Evolutionary conservation across 1,140 invertebrate species (phyloP).

Genomic region (Heterodera carotae): DNA sequence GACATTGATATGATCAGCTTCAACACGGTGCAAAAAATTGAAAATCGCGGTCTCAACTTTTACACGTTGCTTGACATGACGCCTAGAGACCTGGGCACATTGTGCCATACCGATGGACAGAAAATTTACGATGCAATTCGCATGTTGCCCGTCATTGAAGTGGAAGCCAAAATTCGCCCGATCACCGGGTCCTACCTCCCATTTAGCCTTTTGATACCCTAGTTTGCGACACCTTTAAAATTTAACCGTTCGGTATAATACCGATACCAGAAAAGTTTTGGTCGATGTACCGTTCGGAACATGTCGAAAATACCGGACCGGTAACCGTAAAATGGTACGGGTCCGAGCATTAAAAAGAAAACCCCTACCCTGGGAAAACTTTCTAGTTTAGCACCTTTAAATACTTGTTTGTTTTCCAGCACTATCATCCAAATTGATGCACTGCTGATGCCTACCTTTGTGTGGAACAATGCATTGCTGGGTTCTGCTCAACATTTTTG

Average conservation of each 20-base stretch:
- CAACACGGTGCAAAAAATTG: slow-evolving; percentile 45
- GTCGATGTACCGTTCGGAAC: too few relatives aligned
- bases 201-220: too few relatives aligned
- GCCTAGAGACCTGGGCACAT: slow-evolving; percentile 73
- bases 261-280: too few relatives aligned
- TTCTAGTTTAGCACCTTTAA: too few relatives aligned
- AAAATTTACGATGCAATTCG: slow-evolving; percentile 81
- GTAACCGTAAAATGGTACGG: too few relatives aligned
- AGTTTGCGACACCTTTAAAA: too few relatives aligned
- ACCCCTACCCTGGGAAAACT: too few relatives aligned
- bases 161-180: slow-evolving; percentile 84
- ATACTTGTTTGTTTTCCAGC: slow-evolving; percentile 67
- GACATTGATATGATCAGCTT: slow-evolving; percentile 43
- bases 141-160: slow-evolving; percentile 80
- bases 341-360: too few relatives aligned
- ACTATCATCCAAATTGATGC: slow-evolving; percentile 82
- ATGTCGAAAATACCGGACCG: too few relatives aligned
- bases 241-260: too few relatives aligned
- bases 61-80: slow-evolving; percentile 39
- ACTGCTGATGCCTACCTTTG: slow-evolving; percentile 80
- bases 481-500: slow-evolving; percentile 85
- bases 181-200: slow-evolving; percentile 81
- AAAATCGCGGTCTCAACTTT: slow-evolving; percentile 36
- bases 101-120: slow-evolving; percentile 76
- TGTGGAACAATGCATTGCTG: slow-evolving; percentile 85